Conservation (phyloP, 2,797 vertebrate genomes). For the Artibeus lituratus region DNA sequence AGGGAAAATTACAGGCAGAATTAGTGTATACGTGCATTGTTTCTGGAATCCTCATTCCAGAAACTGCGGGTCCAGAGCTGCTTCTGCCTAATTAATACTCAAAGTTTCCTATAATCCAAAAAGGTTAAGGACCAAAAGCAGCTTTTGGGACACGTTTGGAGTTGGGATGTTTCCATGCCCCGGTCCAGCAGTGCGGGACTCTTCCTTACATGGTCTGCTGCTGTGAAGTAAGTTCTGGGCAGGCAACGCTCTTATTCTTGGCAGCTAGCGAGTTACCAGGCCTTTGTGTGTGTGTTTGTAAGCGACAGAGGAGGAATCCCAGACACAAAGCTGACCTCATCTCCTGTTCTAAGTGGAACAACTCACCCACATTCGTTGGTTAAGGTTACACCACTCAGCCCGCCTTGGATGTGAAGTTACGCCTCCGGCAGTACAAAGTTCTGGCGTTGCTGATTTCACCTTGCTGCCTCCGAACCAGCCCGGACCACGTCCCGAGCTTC, state of each 20-base stretch:
- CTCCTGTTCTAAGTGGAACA: background rate
- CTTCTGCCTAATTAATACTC: background rate
- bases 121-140: background rate
- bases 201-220: background rate
- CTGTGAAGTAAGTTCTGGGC: background rate
- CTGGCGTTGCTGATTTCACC: fast-evolving
- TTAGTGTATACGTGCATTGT: background rate
- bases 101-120: background rate
- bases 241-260: background rate
- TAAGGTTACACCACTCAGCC: background rate
- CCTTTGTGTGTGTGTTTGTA: background rate
- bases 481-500: background rate
- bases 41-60: background rate
- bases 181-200: background rate
- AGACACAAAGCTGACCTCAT: background rate
- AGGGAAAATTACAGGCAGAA: background rate
- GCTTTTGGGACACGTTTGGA: background rate
- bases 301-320: background rate
- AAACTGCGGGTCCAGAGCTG: background rate
- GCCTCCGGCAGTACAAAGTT: background rate
- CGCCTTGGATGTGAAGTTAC: background rate
- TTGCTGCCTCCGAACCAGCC: background rate
- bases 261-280: background rate
- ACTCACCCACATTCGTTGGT: background rate
- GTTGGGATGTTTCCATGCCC: background rate